These are phyloP conservation scores for Elmis aenea DNA, from an alignment of 2,888 invertebrate species.

Conservation along the genomic window DNA sequence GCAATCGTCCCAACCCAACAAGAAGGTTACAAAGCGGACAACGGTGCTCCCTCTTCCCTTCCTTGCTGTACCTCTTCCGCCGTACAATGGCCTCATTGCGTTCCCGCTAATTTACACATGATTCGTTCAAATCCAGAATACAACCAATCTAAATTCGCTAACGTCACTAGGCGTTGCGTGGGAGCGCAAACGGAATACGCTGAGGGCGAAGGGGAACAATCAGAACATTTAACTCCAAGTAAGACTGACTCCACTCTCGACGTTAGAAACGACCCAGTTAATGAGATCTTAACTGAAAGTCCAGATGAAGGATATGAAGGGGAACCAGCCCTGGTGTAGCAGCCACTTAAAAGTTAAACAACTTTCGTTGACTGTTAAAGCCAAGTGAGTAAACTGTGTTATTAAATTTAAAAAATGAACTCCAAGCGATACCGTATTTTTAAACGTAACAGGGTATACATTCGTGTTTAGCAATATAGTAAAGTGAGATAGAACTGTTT, in stretches of 20 bases:
- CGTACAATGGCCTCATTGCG: conserved; percentile 51
- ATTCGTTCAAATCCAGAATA: conserved; percentile 29
- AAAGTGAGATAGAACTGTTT: too few relatives aligned
- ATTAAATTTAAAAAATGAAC: too few relatives aligned
- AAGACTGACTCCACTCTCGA: conserved; percentile 16
- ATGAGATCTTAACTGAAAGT: conserved; percentile 61
- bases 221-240: conserved; percentile 19
- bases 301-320: conserved; percentile 87
- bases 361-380: too few relatives aligned
- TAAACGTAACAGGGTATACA: too few relatives aligned
- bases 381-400: too few relatives aligned
- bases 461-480: too few relatives aligned
- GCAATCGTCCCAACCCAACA: conserved; percentile 46
- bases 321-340: conserved; percentile 45
- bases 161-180: conserved; percentile 55
- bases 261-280: conserved; percentile 22
- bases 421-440: too few relatives aligned
- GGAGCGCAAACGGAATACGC: conserved; percentile 51
- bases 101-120: conserved; percentile 42
- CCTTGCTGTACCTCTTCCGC: conserved; percentile 36
- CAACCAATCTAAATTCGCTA: conserved; percentile 14
- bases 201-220: conserved; percentile 15
- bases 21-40: conserved; percentile 38
- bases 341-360: too few relatives aligned
- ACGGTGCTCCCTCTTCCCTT: conserved; percentile 53